These are phyloP conservation scores for Epirrhoe alternata DNA, from an alignment of 2,888 invertebrate genomes.

Conservation along the genomic window DNA sequence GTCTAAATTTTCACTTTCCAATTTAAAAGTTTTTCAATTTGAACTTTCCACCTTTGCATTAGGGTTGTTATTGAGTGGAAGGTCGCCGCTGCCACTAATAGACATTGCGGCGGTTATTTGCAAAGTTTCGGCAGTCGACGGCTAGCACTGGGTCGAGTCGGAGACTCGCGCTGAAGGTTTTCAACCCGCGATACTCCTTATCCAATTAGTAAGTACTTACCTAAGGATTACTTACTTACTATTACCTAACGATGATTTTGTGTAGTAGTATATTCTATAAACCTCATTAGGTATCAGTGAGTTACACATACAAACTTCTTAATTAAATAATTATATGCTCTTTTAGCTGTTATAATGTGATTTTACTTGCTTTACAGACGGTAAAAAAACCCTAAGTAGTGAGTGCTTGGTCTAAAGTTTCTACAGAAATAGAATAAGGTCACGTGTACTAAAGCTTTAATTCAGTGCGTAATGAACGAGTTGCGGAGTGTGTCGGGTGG, in stretches of 20 bases:
- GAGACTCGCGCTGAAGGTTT: slow-evolving; percentile 31
- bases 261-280: too few relatives aligned
- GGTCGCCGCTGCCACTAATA: slow-evolving; percentile 49
- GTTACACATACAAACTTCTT: too few relatives aligned
- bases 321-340: too few relatives aligned
- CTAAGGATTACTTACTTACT: too few relatives aligned
- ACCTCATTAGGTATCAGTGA: too few relatives aligned
- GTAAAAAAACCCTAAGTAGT: too few relatives aligned
- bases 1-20: slow-evolving; percentile 46
- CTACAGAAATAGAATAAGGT: slow-evolving; percentile 12
- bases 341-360: too few relatives aligned
- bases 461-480: slow-evolving; percentile 27
- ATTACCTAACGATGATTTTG: too few relatives aligned
- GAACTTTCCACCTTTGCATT: slow-evolving; percentile 40
- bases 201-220: neutral
- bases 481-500: slow-evolving; percentile 12
- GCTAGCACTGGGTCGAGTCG: slow-evolving; percentile 34
- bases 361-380: too few relatives aligned
- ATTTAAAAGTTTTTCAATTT: slow-evolving; percentile 42
- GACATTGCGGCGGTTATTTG: slow-evolving; percentile 62
- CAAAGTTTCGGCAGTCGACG: slow-evolving; percentile 57
- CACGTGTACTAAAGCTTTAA: slow-evolving; percentile 24
- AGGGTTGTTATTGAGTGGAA: slow-evolving; percentile 32
- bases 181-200: slow-evolving; percentile 24
- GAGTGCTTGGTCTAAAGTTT: slow-evolving; percentile 6